Percentiles rank a stretch among this genome's conserved stretches.
phyloP scores from a whole-genome alignment of 2,113 vertebrate species.

The Anolis sagrei region DNA sequence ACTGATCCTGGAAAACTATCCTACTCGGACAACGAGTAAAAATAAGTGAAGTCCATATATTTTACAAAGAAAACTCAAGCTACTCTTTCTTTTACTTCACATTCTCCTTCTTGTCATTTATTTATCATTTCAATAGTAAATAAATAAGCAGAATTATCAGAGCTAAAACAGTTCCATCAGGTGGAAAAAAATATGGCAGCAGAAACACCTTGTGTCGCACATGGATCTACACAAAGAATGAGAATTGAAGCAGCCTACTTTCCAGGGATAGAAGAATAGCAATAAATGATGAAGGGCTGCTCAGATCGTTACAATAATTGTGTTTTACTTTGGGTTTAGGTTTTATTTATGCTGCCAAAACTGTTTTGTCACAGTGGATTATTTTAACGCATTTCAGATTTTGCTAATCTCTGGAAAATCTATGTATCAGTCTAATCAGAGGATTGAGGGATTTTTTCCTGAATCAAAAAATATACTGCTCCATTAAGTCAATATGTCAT shows the following conservation, averaged over 20 bases:
- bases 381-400: constrained; percentile 70
- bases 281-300: constrained; percentile 16
- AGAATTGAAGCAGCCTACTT: constrained; percentile 48
- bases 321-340: constrained; percentile 64
- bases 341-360: constrained; percentile 69
- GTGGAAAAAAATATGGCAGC: constrained; percentile 24
- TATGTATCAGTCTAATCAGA: constrained; percentile 64
- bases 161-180: constrained; percentile 20
- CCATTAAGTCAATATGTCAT: constrained; percentile 72
- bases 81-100: background rate
- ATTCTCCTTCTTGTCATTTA: background rate
- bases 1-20: no score
- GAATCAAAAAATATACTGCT: constrained; percentile 65
- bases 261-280: constrained; percentile 46
- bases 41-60: background rate
- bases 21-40: no score
- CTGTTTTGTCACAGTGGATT: constrained; percentile 71
- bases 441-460: constrained; percentile 59
- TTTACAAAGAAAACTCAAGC: background rate
- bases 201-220: constrained; percentile 58
- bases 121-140: constrained; percentile 29
- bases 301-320: constrained; percentile 64
- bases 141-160: background rate
- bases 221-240: constrained; percentile 52
- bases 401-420: constrained; percentile 69